A percentile compares a stretch with the other conserved stretches of the same genome.
These are phyloP conservation scores for Tetragnatha montana DNA, from an alignment of 2,888 invertebrate species.

Conservation along the genomic window DNA sequence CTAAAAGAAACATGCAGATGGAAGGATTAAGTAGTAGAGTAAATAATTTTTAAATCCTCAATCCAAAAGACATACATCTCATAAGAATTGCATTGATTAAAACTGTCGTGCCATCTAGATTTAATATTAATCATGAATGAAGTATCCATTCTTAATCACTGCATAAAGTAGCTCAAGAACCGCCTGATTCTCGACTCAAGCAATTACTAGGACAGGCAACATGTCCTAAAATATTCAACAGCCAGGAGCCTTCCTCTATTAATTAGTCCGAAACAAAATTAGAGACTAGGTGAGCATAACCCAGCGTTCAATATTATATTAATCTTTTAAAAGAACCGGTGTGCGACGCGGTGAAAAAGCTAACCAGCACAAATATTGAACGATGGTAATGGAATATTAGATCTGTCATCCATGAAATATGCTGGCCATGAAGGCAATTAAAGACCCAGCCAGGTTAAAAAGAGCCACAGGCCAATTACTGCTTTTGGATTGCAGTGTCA, in stretches of 20 bases:
- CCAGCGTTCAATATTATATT: slow-evolving; percentile 17
- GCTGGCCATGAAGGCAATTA: slow-evolving; percentile 24
- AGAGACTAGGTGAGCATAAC: slow-evolving; percentile 27
- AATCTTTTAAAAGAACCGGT: slow-evolving; percentile 17
- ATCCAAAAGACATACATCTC: too few relatives aligned
- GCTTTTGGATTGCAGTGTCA: slow-evolving; percentile 36
- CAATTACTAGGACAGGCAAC: slow-evolving; percentile 3
- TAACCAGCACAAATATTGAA: slow-evolving; percentile 26
- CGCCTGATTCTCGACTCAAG: background rate
- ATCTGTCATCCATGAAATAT: slow-evolving; percentile 47
- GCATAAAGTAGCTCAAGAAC: background rate
- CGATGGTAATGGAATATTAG: slow-evolving; percentile 37
- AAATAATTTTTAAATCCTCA: too few relatives aligned
- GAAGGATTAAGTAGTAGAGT: too few relatives aligned
- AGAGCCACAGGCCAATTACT: slow-evolving; percentile 37
- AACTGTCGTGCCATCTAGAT: too few relatives aligned
- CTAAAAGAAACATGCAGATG: too few relatives aligned
- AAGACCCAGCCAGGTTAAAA: slow-evolving; percentile 30
- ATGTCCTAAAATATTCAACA: slow-evolving; percentile 22
- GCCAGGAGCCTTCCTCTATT: background rate
- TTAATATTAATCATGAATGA: too few relatives aligned
- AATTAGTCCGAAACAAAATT: slow-evolving; percentile 27
- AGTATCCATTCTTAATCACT: too few relatives aligned
- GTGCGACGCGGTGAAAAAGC: background rate
- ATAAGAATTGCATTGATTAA: too few relatives aligned